Conservation (phyloP, 2,888 invertebrate genomes). For the Phytoseiulus persimilis region DNA sequence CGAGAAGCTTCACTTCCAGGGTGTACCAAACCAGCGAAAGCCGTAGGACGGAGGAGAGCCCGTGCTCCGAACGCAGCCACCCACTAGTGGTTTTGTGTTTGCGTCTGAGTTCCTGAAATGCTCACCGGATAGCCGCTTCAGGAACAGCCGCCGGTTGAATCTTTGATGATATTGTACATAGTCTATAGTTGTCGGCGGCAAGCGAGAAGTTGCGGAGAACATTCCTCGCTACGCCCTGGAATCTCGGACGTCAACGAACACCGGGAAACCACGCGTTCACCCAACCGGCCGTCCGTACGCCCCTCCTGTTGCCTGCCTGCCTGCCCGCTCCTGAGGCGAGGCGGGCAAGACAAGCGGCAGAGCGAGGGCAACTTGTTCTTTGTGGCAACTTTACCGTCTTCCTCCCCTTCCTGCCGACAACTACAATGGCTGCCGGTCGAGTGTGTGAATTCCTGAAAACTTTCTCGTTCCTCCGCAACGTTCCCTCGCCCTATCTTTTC, state of each 20-base stretch:
- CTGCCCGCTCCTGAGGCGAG: neutral
- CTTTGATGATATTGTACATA: neutral
- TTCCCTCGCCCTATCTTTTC: neutral
- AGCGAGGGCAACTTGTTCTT: neutral
- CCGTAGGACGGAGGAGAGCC: neutral
- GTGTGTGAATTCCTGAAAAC: neutral
- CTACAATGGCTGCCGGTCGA: neutral
- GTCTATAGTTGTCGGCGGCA: neutral
- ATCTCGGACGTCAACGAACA: neutral
- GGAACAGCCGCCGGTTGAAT: neutral
- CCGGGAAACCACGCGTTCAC: neutral
- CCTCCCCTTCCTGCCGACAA: neutral
- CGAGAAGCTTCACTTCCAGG: neutral
- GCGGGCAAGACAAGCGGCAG: neutral
- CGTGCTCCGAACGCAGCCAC: neutral
- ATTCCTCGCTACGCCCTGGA: neutral
- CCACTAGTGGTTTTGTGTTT: neutral
- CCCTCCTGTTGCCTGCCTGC: neutral
- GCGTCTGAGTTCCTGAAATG: neutral
- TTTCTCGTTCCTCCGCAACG: neutral
- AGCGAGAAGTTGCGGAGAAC: neutral
- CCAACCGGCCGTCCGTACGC: neutral
- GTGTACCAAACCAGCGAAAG: neutral
- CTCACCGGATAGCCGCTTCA: neutral
- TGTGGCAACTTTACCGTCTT: neutral